Conservation (phyloP, 2,888 invertebrate genomes). For the Sthenelais limicola region DNA sequence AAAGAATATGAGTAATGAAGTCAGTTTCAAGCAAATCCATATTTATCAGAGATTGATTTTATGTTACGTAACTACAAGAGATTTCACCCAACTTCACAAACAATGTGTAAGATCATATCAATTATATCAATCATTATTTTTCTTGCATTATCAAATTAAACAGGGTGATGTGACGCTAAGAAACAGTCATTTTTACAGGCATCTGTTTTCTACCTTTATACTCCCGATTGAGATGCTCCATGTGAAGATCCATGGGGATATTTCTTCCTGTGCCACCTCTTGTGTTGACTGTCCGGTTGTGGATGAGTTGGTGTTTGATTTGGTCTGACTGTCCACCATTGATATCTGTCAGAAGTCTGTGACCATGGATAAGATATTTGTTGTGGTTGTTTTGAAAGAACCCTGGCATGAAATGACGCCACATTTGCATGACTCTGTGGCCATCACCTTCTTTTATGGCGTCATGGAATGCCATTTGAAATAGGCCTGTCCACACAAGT, state of each 20-base stretch:
- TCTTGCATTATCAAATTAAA: too few species aligned
- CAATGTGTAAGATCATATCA: too few species aligned
- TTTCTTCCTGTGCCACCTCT: conserved; percentile 49
- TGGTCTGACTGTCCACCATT: conserved; percentile 45
- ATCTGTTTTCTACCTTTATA: conserved; percentile 48
- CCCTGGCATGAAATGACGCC: conserved; percentile 49
- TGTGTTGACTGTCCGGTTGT: conserved; percentile 51
- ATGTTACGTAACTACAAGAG: too few species aligned
- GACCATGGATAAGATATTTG: conserved; percentile 49
- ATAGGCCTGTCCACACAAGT: conserved; percentile 45
- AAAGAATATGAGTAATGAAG: too few species aligned
- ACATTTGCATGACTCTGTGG: conserved; percentile 45
- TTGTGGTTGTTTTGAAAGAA: conserved; percentile 50
- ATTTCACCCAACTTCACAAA: too few species aligned
- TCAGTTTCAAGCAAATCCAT: too few species aligned
- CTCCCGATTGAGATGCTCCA: conserved; percentile 51
- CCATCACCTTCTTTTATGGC: conserved; percentile 52
- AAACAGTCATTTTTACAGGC: too few species aligned
- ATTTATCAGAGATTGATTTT: too few species aligned
- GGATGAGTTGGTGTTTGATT: conserved; percentile 44
- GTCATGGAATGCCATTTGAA: conserved; percentile 45
- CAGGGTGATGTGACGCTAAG: too few species aligned
- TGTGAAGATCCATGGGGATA: conserved; percentile 52
- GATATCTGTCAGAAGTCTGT: conserved; percentile 44
- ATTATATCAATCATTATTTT: too few species aligned